Base-by-base conservation (phyloP, 2,888 invertebrate genomes). In the Perizoma affinitatum region DNA sequence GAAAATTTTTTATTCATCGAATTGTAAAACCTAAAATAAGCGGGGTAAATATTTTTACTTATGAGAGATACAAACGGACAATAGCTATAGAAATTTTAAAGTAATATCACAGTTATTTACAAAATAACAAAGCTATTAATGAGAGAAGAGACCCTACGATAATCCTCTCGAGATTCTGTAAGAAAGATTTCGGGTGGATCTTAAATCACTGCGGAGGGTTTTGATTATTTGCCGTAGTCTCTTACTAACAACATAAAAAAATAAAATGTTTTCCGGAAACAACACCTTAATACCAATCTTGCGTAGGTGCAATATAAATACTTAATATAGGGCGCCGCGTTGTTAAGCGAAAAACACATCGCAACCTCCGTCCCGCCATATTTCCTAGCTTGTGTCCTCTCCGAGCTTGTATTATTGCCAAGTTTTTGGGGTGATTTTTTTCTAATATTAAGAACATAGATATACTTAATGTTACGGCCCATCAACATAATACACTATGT, bases 141-240 rank as follows among this genome's bases (percentile, higher is more conserved):
- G 73, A 76, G 73, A 73, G 65, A 45, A 66, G 72, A 70, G 71
- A 72, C 71, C 74, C 73, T 70, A 71, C 75, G 70, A 76, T 78
- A 78, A 76, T 76, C 72, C 74, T 64, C 70, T 58, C 63, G 69
- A 65, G 70, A 67, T 68, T 74, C 69, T 65, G 68, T 62, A 68
- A 72, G 73, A 68, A 72, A 68, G 68, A 70, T 67, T 67, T 71
- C 60, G 63, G 69, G 51, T 53, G 52, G 59, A 61, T 66, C 56
- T 61, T 68, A 68, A 71, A 71, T 75, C 70, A 70, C 69, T 61
- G 66, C 65, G 67, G 67, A 69, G 61, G 61, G 66, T 68, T 71
- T 70, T 70, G 68, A 69, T 69, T 69, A 69, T 67, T 66, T 67
- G 65, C 65, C 63, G 51, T 45, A 51, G 52, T 58, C n/a, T 61